Evolutionary conservation across 2,797 vertebrate genomes (phyloP), one percentile per base, ranked within the genome.

Genomic region (Glossophaga mutica): DNA sequence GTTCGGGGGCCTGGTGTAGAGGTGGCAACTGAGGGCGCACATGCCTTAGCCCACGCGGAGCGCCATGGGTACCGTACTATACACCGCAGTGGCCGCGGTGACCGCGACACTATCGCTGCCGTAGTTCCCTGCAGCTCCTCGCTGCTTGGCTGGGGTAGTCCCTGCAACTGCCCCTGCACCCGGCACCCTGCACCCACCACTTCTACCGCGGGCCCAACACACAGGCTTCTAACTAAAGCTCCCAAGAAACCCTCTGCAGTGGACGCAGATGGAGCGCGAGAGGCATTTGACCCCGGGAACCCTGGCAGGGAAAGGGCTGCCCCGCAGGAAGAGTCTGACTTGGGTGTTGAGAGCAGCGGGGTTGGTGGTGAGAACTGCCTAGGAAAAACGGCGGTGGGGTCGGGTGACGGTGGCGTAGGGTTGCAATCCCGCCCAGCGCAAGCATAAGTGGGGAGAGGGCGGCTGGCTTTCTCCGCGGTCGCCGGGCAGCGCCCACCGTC

Each of bases 401-500:
- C 46, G 29, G 42, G 19, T n/a, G 79, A 70, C 12, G 44, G 7
- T 18, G 44, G 57, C 3, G 48, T 44, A 32, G 16, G 42, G 24
- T 21, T 85, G 68, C 37, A 67, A 9, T 7, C 5, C 3, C 0
- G 46, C n/a, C 26, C 37, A 2, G 22, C 29, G 32, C 48, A 16
- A 67, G 62, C 29, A 9, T 46, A 18, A 78, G 46, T 26, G 5
- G 15, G 44, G 34, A 55, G 68, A 62, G 24, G 77, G 87, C 7
- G 6, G 44, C 52, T 12, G 83, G 34, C 70, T 46, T 76, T 50
- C 34, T 34, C 76, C 2, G 18, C 7, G 18, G 97, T 97, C 84
- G 94, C 94, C 79, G 89, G 88, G 97, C 85, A 93, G 95, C 73
- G 21, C 52, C 76, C 91, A 89, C 74, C 83, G 8, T 29, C 78